Base-by-base conservation (phyloP, 2,888 invertebrate species). In the Pammene aurita region DNA sequence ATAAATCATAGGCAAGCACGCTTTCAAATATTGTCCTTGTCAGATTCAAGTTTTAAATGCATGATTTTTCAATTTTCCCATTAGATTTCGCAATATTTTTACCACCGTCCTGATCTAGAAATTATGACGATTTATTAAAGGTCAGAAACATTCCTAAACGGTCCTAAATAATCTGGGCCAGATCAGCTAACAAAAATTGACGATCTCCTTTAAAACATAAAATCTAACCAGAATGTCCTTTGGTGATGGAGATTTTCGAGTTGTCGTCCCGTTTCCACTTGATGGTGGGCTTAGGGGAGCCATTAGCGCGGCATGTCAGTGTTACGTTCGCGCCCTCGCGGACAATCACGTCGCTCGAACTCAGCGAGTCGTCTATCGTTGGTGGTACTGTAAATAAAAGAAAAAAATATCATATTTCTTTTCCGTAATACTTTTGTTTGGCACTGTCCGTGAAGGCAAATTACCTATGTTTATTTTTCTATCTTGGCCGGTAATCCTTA, bases 241-340 rank as follows among this genome's bases (percentile, higher is more conserved):
- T 96, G 92, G 96, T 97, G 93, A 97, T 95, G 86, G 95, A 95
- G 88, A 97, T 97, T 93, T 96, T 96, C 80, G 95, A 94, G 88
- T 96, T 96, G 93, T 97, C 97, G 90, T 97, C 97, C 81, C 97
- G 94, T 90, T 96, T 96, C 97, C 98, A 98, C 92, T 96, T 96
- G 88, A 97, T 97, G 85, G 94, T 95, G 74, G 98, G 97, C 86
- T 95, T 94, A 74, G 98, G 98, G 82, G 96, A 97, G 83, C 97
- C 98, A 85, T 96, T 96, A 81, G 97, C 97, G 87, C 96, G 96
- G 90, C 98, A 98, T 83, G 95, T 96, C 84, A 98, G 93, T 75
- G 96, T 97, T 81, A 97, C 96, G 93, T 97, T 97, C 82, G 96
- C 95, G 79, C 96, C 96, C 93, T 98, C 98, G 72, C 97, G 94